These are phyloP conservation scores for Paratrypauchen microcephalus DNA, from an alignment of 2,797 vertebrate genomes.

Conservation along the genomic window DNA sequence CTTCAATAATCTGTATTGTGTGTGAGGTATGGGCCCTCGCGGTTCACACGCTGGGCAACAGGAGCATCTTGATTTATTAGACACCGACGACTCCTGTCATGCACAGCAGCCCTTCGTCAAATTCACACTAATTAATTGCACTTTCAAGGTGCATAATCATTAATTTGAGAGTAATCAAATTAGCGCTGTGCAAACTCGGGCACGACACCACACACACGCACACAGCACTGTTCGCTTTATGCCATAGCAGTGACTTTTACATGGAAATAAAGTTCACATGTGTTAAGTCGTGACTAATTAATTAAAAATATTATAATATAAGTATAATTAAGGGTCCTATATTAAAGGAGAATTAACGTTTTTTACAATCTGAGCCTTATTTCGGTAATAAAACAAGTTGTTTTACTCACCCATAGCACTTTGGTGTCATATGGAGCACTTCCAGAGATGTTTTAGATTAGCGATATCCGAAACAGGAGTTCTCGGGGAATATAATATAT, in stretches of 20 bases:
- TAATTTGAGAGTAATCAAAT: constrained; percentile 19
- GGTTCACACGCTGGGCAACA: not conserved
- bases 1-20: not conserved
- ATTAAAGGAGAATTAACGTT: too few species aligned
- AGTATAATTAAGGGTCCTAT: too few species aligned
- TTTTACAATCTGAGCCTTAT: too few species aligned
- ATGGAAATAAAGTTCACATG: not conserved
- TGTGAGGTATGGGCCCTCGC: not conserved
- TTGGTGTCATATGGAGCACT: too few species aligned
- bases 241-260: not conserved
- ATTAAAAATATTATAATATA: too few species aligned
- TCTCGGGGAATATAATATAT: too few species aligned
- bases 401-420: too few species aligned
- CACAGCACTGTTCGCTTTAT: constrained; percentile 7
- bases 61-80: constrained; percentile 8
- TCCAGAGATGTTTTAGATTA: too few species aligned
- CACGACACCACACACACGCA: not conserved
- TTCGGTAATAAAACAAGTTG: too few species aligned
- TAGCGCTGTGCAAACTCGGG: constrained; percentile 4
- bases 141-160: constrained; percentile 19
- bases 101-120: constrained; percentile 15
- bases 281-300: too few species aligned
- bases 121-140: constrained; percentile 16
- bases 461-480: too few species aligned
- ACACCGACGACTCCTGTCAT: constrained; percentile 7